Evolutionary conservation across 2,797 vertebrate species (phyloP).

Genomic region (Platalea minor): DNA sequence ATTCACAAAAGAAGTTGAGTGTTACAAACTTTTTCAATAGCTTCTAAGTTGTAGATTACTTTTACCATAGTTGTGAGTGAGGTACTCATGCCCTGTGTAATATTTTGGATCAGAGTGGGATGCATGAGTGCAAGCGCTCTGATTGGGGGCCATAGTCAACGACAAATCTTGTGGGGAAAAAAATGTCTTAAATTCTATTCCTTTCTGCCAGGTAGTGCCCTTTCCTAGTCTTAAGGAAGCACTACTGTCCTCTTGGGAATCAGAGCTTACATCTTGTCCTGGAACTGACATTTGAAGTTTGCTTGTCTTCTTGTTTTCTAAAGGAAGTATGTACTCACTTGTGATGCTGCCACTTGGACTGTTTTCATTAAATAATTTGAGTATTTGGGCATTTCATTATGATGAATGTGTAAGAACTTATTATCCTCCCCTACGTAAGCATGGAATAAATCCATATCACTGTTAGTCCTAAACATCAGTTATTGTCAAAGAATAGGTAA

Average conservation of each 20-base stretch:
- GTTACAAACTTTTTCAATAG: background rate
- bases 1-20: background rate
- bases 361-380: background rate
- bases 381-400: background rate
- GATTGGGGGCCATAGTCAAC: background rate
- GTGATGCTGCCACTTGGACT: background rate
- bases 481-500: background rate
- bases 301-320: background rate
- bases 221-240: background rate
- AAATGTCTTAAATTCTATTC: background rate
- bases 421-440: background rate
- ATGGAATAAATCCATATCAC: background rate
- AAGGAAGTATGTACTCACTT: background rate
- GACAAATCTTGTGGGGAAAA: background rate
- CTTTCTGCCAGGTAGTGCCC: background rate
- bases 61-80: background rate
- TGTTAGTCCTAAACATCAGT: background rate
- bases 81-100: accelerated
- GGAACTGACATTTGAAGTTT: background rate
- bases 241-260: background rate
- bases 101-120: background rate
- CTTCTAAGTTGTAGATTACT: background rate
- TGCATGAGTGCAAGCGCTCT: background rate
- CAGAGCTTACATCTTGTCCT: background rate
- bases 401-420: background rate